Percentiles rank a stretch among this genome's conserved stretches.
These are phyloP conservation scores for Umimayanthus kanabou DNA, from an alignment of 92 coral and sea anemone species.

Conservation along the genomic window DNA sequence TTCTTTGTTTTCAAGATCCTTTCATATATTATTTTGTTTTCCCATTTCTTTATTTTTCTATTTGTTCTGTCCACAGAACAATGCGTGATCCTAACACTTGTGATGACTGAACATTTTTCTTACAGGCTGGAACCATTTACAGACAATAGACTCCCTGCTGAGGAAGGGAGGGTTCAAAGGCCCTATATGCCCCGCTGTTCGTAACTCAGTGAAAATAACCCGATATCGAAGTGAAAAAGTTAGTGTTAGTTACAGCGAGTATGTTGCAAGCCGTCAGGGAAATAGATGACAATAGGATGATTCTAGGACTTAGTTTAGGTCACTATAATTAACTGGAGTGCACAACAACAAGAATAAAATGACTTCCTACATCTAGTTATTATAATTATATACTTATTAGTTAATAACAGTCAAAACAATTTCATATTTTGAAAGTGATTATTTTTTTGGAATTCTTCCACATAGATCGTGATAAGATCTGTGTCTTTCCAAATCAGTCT, in stretches of 20 bases:
- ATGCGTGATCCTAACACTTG: background rate
- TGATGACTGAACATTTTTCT: background rate
- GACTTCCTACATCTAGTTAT: background rate
- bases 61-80: background rate
- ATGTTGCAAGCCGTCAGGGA: conserved; percentile 74
- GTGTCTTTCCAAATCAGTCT: too few relatives aligned
- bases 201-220: conserved; percentile 89
- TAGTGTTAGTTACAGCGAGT: conserved; percentile 91
- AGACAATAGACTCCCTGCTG: conserved; percentile 91
- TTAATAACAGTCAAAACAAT: too few relatives aligned
- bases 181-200: conserved; percentile 83
- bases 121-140: conserved; percentile 96
- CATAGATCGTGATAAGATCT: too few relatives aligned
- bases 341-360: conserved; percentile 14
- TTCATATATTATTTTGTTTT: too few relatives aligned
- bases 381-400: background rate
- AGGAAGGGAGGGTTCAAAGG: conserved; percentile 96
- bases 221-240: conserved; percentile 99
- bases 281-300: conserved; percentile 50
- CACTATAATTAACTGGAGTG: conserved; percentile 19
- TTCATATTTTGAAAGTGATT: background rate
- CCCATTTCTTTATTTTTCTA: too few relatives aligned
- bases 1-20: too few relatives aligned
- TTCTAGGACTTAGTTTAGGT: conserved; percentile 49
- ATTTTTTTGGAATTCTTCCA: too few relatives aligned